Evolutionary conservation across 2,113 vertebrate genomes (phyloP).

Genomic region (Campylomormyrus numenius): DNA sequence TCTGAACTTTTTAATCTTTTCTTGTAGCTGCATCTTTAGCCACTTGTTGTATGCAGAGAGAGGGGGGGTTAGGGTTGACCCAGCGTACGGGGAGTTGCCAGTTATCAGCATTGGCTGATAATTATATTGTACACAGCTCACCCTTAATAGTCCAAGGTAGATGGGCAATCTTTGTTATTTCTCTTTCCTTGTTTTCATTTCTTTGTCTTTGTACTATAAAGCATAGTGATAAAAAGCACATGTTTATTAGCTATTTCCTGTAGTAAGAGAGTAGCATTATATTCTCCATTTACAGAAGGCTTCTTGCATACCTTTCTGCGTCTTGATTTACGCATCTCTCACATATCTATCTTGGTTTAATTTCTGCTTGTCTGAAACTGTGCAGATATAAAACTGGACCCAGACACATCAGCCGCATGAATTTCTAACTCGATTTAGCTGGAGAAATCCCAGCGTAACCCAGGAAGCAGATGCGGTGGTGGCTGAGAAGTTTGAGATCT

Average conservation of each 20-base stretch:
- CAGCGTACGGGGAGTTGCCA: neutral
- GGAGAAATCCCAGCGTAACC: neutral
- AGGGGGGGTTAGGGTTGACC: neutral
- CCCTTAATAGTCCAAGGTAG: neutral
- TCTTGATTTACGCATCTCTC: neutral
- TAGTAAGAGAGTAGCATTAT: neutral
- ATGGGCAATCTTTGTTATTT: neutral
- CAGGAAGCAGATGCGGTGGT: neutral
- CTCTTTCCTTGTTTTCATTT: neutral
- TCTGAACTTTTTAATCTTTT: neutral
- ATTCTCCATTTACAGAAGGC: neutral
- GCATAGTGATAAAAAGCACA: neutral
- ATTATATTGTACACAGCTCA: neutral
- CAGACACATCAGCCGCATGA: neutral
- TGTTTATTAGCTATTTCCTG: neutral
- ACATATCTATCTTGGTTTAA: neutral
- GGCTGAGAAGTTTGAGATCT: neutral
- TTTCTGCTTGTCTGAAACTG: neutral
- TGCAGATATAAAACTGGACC: neutral
- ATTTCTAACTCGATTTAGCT: neutral
- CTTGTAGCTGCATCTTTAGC: neutral
- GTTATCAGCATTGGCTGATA: neutral
- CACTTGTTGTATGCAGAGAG: neutral
- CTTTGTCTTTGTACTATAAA: neutral
- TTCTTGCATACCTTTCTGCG: neutral